Evolutionary conservation across 2,797 vertebrate species (phyloP).

Genomic region (Chaetophractus vellerosus): DNA sequence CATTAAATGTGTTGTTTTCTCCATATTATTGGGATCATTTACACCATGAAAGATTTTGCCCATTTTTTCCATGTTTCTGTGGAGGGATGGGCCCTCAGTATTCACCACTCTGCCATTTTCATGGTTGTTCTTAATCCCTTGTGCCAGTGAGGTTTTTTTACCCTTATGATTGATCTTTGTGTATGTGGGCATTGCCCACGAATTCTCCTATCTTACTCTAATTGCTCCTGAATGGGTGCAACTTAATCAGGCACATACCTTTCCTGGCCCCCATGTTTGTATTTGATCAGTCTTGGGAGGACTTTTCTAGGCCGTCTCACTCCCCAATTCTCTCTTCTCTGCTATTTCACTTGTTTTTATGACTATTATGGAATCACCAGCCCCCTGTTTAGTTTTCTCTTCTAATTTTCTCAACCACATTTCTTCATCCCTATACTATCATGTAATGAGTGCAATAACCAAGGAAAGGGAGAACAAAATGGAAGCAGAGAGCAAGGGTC

Average conservation of each 20-base stretch:
- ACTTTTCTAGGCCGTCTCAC: background rate
- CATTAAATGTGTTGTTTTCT: background rate
- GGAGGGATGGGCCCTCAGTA: background rate
- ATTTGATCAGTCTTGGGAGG: background rate
- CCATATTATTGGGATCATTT: background rate
- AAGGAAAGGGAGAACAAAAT: too few relatives aligned
- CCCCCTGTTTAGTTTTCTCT: background rate
- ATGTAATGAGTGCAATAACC: too few relatives aligned
- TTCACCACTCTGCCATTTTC: background rate
- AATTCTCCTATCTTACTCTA: background rate
- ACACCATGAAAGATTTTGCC: background rate
- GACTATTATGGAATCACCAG: background rate
- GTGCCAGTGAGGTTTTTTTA: background rate
- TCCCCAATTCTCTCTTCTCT: background rate
- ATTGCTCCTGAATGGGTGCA: background rate
- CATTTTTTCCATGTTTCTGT: too few relatives aligned
- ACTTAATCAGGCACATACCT: background rate
- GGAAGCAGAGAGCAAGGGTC: too few relatives aligned
- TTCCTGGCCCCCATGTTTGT: background rate
- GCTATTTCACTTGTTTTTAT: background rate
- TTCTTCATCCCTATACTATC: background rate
- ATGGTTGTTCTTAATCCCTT: background rate
- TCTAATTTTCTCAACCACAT: background rate
- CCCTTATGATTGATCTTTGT: background rate
- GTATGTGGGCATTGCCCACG: background rate